Evolutionary conservation across 2,113 vertebrate species (phyloP).

Genomic region (Chloroceryle aenea): DNA sequence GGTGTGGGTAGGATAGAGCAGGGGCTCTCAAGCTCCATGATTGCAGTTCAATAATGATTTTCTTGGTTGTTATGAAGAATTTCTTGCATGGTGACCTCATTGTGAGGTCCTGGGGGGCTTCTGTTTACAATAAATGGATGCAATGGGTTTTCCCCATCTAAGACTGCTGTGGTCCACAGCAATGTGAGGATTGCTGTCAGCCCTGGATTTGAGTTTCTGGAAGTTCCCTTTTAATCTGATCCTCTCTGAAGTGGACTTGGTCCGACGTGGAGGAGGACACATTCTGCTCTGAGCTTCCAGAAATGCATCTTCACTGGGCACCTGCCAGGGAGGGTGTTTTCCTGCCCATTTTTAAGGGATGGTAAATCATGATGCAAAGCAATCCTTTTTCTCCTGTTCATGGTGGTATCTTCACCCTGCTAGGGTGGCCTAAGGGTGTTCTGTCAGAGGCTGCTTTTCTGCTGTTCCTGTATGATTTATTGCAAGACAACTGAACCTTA

Average conservation of each 20-base stretch:
- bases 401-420: neutral
- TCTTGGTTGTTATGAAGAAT: neutral
- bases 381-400: neutral
- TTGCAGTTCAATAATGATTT: neutral
- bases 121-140: neutral
- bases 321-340: neutral
- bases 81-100: neutral
- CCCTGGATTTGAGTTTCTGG: conserved; percentile 12
- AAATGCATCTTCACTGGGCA: neutral
- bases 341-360: neutral
- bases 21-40: neutral
- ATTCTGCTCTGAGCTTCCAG: neutral
- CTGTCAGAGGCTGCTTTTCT: conserved; percentile 33
- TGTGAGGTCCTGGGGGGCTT: neutral
- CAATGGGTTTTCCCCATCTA: neutral
- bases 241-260: neutral
- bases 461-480: conserved; percentile 48
- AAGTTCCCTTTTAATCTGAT: neutral
- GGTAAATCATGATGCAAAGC: neutral
- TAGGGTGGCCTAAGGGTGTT: neutral
- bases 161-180: neutral
- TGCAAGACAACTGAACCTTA: conserved; percentile 72
- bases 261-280: neutral
- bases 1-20: neutral
- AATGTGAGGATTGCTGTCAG: neutral